Conservation (phyloP, 2,113 vertebrate species). For the Heloderma charlesbogerti region DNA sequence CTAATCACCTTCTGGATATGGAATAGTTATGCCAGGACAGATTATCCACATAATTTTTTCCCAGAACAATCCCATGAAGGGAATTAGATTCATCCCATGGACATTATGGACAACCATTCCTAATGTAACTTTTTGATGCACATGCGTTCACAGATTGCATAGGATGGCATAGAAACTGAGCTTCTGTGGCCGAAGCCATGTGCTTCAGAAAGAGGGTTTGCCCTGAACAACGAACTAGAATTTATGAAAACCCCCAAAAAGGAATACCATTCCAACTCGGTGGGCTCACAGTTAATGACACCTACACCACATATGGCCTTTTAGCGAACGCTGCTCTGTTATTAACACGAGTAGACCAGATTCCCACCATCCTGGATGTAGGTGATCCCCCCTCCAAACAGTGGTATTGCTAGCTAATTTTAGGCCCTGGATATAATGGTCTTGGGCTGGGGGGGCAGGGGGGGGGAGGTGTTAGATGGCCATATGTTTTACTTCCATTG, state of each 20-base stretch:
- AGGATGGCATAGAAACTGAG: background rate
- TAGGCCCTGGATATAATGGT: too few species aligned
- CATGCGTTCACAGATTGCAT: background rate
- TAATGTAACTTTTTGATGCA: background rate
- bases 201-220: background rate
- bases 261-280: background rate
- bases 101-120: background rate
- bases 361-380: background rate
- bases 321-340: background rate
- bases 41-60: too few species aligned
- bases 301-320: background rate
- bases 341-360: background rate
- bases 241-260: background rate
- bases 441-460: too few species aligned
- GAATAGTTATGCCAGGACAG: background rate
- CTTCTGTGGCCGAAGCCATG: background rate
- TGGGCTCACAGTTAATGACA: background rate
- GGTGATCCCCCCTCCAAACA: background rate
- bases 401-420: background rate
- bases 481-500: too few species aligned
- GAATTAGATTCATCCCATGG: background rate
- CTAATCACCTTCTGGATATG: background rate
- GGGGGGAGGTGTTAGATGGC: too few species aligned
- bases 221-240: background rate
- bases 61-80: background rate